phyloP scores from a whole-genome alignment of 2,113 vertebrate species.

The Oriolus oriolus region DNA sequence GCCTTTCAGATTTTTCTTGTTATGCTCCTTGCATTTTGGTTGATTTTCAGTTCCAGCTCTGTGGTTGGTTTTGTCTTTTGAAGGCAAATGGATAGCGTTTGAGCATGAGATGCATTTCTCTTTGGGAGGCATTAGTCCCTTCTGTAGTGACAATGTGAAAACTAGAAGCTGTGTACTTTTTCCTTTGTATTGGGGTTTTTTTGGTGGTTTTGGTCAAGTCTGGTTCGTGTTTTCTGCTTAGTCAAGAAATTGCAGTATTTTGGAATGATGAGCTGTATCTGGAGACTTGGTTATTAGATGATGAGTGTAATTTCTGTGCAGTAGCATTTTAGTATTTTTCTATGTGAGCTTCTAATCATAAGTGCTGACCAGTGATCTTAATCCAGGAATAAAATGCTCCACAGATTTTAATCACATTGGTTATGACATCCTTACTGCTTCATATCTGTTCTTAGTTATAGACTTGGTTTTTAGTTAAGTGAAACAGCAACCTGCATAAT shows the following conservation, averaged over 20 bases:
- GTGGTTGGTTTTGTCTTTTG: neutral
- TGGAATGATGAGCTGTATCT: neutral
- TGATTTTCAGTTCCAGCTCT: neutral
- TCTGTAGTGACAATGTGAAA: neutral
- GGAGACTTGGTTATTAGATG: neutral
- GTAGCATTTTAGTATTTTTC: neutral
- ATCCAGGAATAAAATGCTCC: neutral
- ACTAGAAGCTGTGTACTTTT: neutral
- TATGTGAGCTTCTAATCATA: neutral
- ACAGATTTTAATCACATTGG: neutral
- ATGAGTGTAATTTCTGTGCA: neutral
- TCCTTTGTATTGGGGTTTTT: neutral
- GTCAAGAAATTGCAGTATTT: neutral
- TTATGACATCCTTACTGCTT: neutral
- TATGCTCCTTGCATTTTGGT: neutral
- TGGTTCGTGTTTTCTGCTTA: neutral
- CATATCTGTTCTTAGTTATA: neutral
- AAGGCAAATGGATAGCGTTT: neutral
- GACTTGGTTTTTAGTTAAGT: neutral
- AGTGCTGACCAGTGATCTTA: neutral
- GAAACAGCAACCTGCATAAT: neutral
- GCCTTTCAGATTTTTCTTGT: conserved; percentile 4
- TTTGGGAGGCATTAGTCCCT: neutral
- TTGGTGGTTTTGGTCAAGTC: neutral
- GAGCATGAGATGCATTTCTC: neutral